phyloP scores from a whole-genome alignment of 2,797 vertebrate species.

The Nasua narica region DNA sequence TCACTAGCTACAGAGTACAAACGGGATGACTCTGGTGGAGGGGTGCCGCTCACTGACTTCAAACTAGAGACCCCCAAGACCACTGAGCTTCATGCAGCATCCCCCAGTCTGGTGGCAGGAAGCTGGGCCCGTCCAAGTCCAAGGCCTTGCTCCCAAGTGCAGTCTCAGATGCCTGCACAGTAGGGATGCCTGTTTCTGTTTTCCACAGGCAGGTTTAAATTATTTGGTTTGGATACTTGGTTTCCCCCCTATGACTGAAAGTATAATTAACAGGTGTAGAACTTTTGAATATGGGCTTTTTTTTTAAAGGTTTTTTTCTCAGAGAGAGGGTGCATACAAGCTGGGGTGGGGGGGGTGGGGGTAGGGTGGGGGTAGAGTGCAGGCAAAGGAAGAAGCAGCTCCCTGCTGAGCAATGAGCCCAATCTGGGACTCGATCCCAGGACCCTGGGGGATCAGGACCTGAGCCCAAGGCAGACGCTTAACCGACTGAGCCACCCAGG shows the following conservation, averaged over 20 bases:
- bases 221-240: background rate
- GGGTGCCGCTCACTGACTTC: too few species aligned
- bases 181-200: background rate
- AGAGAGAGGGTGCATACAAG: background rate
- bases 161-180: background rate
- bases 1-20: background rate
- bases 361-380: too few species aligned
- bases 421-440: too few species aligned
- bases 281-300: background rate
- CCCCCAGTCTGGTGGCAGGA: background rate
- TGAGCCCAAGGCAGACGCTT: too few species aligned
- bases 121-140: background rate
- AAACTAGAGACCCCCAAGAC: background rate
- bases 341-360: too few species aligned
- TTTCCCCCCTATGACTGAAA: background rate
- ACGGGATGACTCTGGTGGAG: background rate
- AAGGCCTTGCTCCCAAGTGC: background rate
- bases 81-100: fast-evolving
- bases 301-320: background rate
- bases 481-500: too few species aligned
- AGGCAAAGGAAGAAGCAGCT: background rate
- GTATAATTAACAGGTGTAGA: background rate
- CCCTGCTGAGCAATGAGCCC: too few species aligned
- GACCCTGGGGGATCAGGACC: too few species aligned
- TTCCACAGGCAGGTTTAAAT: background rate